phyloP scores from a whole-genome alignment of 1,140 invertebrate species.

The Ctenoplectra terminalis region DNA sequence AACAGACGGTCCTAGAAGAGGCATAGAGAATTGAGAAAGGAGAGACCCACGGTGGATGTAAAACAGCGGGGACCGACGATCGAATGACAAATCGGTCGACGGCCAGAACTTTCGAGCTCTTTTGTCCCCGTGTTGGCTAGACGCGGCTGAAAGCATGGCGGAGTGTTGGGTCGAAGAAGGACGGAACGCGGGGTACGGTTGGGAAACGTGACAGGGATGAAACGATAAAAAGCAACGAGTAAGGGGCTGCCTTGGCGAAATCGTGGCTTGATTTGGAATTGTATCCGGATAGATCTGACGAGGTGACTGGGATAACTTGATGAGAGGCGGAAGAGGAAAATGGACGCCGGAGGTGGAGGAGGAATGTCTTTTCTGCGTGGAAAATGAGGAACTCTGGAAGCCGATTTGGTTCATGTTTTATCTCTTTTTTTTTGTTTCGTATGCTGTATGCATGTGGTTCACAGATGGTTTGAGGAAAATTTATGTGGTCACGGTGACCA shows the following conservation, averaged over 20 bases:
- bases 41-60: not conserved
- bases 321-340: conserved; percentile 1
- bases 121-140: conserved; percentile 34
- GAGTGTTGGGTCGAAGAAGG: not conserved
- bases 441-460: too few species aligned
- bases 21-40: not conserved
- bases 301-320: conserved; percentile 3
- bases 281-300: conserved; percentile 29
- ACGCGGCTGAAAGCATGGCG: not conserved
- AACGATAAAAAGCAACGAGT: conserved; percentile 27
- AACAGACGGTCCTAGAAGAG: conserved; percentile 4
- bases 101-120: conserved; percentile 45
- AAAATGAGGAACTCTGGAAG: not conserved
- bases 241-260: not conserved
- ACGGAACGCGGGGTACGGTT: conserved; percentile 6
- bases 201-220: conserved; percentile 40
- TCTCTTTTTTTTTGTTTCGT: not conserved
- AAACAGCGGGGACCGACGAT: conserved; percentile 28
- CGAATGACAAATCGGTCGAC: conserved; percentile 41
- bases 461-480: too few species aligned
- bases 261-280: conserved; percentile 38
- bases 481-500: too few species aligned
- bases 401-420: not conserved
- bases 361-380: not conserved
- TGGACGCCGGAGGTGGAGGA: not conserved